Evolutionary conservation across 2,113 vertebrate species (phyloP).

Genomic region (Prietella phreatophila): DNA sequence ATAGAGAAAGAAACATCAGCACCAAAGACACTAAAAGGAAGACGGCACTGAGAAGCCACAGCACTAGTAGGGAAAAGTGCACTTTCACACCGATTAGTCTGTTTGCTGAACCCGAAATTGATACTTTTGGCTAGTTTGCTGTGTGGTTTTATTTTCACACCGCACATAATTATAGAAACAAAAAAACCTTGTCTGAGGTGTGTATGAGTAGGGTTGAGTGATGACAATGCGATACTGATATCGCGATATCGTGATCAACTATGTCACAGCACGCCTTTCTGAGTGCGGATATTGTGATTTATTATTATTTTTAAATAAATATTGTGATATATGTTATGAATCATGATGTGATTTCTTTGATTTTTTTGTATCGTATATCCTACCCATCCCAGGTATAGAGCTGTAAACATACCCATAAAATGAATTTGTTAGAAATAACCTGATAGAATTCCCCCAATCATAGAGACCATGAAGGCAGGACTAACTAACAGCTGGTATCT

Average conservation of each 20-base stretch:
- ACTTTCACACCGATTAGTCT: not conserved
- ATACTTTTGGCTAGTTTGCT: not conserved
- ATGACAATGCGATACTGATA: not conserved
- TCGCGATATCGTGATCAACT: not conserved
- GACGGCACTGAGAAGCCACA: not conserved
- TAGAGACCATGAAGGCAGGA: not conserved
- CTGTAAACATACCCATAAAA: not conserved
- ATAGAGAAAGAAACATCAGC: slow-evolving; percentile 13
- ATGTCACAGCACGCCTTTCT: too few relatives aligned
- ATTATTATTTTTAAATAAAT: not conserved
- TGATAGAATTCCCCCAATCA: not conserved
- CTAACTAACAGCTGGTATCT: not conserved
- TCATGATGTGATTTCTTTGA: not conserved
- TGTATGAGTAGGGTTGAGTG: not conserved
- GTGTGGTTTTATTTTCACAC: not conserved
- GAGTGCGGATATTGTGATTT: not conserved
- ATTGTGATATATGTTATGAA: not conserved
- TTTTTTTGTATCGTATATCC: not conserved
- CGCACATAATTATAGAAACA: not conserved
- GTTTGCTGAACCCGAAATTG: not conserved
- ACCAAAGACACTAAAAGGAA: slow-evolving; percentile 20
- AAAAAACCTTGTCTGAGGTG: not conserved
- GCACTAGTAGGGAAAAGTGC: not conserved
- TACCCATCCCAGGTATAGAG: not conserved
- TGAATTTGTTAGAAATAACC: not conserved